Evolutionary conservation across 2,888 invertebrate genomes (phyloP), one percentile per base, ranked within the genome.

Genomic region (Thera britannica): DNA sequence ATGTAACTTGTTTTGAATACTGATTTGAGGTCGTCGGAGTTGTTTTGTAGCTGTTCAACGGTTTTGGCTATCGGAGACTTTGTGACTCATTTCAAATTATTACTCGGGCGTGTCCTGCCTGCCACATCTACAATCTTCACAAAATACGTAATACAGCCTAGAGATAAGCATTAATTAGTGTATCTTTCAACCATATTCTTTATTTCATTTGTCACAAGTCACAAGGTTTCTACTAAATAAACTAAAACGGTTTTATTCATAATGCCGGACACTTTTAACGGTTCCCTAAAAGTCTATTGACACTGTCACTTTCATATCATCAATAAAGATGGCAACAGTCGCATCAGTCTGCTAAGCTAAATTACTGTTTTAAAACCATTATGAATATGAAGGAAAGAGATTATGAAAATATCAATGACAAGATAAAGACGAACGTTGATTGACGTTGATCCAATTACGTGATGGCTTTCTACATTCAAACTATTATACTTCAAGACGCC

Each of bases 81-180:
- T 57, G 52, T 91, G 90, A 92, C 77, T 92, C 91, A 91, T 68
- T 78, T 78, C 85, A 83, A 88, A 87, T 87, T 85, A 85, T 79
- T 82, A 85, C 70, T 69, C 76, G 81, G 79, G 79, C 82, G 77
- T 80, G 80, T 78, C 84, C 81, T 69, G 75, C 77, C 75, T 77
- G 73, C 78, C 79, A 78, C 75, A 76, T 81, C 82, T 72, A 75
- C 81, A 75, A 78, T 79, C 74, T 79, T 70, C 68, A 72, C 55
- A 9, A 11, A n/a, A 55, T 36, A 36, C 7, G 12, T 3, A 12
- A 38, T 56, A 2, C 7, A 38, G 38, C 38, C 34, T 52, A 34
- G 1, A 34, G 3, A 46, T 9, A 8, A 34, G 52, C 23, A 23
- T 51, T 5, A 4, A 7, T 51, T 34, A n/a, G 51, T 46, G 35